Base-by-base conservation (phyloP, 1,140 invertebrate species). In the Metaphire vulgaris region DNA sequence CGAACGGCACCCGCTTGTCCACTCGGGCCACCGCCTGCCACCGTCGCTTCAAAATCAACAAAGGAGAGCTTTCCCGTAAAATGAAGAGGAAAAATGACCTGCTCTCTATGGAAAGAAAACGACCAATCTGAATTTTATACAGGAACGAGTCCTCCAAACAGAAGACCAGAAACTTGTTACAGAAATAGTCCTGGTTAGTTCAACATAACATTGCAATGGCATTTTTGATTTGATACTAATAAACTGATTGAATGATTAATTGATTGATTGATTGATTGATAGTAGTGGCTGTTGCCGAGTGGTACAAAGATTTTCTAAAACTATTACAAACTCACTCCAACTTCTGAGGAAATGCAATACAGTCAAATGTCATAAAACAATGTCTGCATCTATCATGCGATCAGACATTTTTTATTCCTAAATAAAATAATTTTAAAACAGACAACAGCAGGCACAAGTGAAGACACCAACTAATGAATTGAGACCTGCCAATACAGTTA, bases 81-180 rank as follows among this genome's bases (percentile, higher is more conserved):
- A 79, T 92, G 89, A 68, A 98, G 87, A 2, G 96, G 96, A 84
- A 93, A 95, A 77, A 97, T 84, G 26, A 97, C 80, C 89, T 93
- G 87, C 33, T 87, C 81, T 75, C 87, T 87, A 77, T 34, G 80
- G 78, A 74, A 75, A 33, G 6, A 34, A 12, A 72, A 0, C 1
- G 30, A 15, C 12, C n/a, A 33, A 0, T 56, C n/a, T 26, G 1
- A 41, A 26, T 41, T 41, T 21, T 41, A 1, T 69, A 71, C 1
- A 32, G 30, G n/a, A 30, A 71, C 30, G 6, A 14, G n/a, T 69
- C 6, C 2, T 69, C 6, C 6, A 69, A 69, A 6, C 6, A 69
- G 6, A 30, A 69, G 67, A 2, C 1, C n/a, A n/a, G 2, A 66
- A n/a, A 66, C 21, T n/a, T n/a, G n/a, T 66, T 2, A 66, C 2